These are phyloP conservation scores for Camponotus fellah DNA, from an alignment of 2,888 invertebrate species.

Conservation along the genomic window DNA sequence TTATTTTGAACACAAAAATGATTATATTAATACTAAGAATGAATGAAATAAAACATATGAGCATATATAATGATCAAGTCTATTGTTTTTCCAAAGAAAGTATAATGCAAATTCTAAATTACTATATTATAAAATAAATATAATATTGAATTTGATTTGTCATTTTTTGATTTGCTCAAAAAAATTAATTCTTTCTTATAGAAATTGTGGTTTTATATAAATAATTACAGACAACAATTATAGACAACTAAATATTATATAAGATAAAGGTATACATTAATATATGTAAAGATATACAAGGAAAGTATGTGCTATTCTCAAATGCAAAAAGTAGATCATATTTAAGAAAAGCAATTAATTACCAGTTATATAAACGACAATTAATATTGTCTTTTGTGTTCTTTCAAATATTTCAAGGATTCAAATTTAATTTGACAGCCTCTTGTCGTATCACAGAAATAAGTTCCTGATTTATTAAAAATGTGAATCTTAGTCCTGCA, in stretches of 20 bases:
- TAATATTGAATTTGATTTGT: neutral
- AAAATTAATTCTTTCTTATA: neutral
- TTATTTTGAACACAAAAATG: neutral
- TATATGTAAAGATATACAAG: neutral
- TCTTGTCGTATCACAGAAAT: slow-evolving; percentile 96
- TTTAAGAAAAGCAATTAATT: slow-evolving; percentile 23
- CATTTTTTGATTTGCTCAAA: neutral
- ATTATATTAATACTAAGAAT: neutral
- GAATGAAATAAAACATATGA: neutral
- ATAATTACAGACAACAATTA: neutral
- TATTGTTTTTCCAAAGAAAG: neutral
- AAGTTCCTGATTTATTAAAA: slow-evolving; percentile 96
- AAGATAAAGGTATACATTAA: neutral
- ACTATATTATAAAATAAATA: neutral
- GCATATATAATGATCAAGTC: slow-evolving; percentile 12
- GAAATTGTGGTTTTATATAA: neutral
- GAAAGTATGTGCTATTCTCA: slow-evolving; percentile 7
- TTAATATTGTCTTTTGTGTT: slow-evolving; percentile 15
- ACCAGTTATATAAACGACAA: slow-evolving; percentile 13
- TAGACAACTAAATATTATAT: slow-evolving; percentile 6
- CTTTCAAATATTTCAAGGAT: slow-evolving; percentile 74
- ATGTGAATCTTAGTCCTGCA: slow-evolving; percentile 96
- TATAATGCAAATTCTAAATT: neutral
- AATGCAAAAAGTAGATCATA: slow-evolving; percentile 22
- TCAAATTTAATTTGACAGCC: slow-evolving; percentile 92